Evolutionary conservation across 2,888 invertebrate species (phyloP).

Genomic region (Apodemia duryi): DNA sequence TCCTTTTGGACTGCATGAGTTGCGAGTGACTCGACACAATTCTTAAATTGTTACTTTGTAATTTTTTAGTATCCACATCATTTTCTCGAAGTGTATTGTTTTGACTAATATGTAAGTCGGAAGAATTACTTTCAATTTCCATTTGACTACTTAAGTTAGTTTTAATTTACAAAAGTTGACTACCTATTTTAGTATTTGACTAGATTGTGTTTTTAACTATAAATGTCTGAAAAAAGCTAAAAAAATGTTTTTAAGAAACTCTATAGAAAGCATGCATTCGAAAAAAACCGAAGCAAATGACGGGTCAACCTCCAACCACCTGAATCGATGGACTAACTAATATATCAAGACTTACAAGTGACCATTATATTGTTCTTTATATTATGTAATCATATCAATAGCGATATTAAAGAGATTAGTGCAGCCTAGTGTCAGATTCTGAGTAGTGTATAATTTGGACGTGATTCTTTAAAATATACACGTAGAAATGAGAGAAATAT

Average conservation of each 20-base stretch:
- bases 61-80: background rate
- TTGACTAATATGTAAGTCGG: background rate
- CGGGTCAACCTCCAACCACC: background rate
- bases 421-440: background rate
- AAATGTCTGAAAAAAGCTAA: background rate
- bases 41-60: background rate
- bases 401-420: background rate
- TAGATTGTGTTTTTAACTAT: too few species aligned
- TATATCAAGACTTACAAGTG: constrained; percentile 25
- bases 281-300: background rate
- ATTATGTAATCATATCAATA: constrained; percentile 3
- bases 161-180: too few species aligned
- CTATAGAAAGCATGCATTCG: too few species aligned
- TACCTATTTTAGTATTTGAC: too few species aligned
- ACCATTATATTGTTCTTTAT: constrained; percentile 11
- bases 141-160: background rate
- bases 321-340: background rate
- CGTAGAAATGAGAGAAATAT: too few species aligned
- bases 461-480: background rate
- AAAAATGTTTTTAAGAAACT: background rate
- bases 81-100: background rate
- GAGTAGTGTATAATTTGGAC: background rate
- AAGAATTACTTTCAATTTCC: background rate
- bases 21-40: background rate
- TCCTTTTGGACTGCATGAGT: constrained; percentile 1